A percentile compares a stretch with the other conserved stretches of the same genome.
Conservation (phyloP, 2,113 vertebrate genomes). For the Xiphophorus couchianus region DNA sequence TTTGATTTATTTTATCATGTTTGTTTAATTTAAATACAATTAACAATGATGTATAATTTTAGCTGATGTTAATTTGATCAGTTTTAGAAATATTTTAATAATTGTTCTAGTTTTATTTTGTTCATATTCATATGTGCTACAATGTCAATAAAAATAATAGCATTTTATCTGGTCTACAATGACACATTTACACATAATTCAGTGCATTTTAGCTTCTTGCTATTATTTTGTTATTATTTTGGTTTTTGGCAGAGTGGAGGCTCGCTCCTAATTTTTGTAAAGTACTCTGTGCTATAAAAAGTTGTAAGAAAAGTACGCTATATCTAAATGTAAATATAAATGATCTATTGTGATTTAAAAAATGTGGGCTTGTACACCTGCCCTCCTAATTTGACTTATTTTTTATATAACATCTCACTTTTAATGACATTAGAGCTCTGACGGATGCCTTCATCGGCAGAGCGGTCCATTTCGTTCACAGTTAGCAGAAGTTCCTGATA, state of each 20-base stretch:
- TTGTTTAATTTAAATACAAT: no score
- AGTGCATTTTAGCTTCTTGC: not conserved
- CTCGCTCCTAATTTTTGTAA: not conserved
- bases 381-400: not conserved
- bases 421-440: constrained; percentile 92
- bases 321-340: not conserved
- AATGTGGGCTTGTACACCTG: not conserved
- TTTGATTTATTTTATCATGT: no score
- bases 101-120: no score
- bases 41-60: no score
- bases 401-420: constrained; percentile 78
- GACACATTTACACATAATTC: not conserved
- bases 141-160: no score
- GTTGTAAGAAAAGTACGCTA: no score
- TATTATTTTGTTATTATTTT: not conserved
- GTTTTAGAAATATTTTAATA: no score
- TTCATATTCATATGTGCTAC: no score
- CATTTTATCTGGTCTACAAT: no score
- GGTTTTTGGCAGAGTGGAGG: not conserved
- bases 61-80: no score
- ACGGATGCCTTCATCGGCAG: constrained; percentile 83
- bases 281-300: not conserved
- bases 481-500: constrained; percentile 95
- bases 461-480: constrained; percentile 92
- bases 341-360: not conserved